These are phyloP conservation scores for Lottia gigantea DNA, from an alignment of 2,888 invertebrate genomes.

Conservation along the genomic window DNA sequence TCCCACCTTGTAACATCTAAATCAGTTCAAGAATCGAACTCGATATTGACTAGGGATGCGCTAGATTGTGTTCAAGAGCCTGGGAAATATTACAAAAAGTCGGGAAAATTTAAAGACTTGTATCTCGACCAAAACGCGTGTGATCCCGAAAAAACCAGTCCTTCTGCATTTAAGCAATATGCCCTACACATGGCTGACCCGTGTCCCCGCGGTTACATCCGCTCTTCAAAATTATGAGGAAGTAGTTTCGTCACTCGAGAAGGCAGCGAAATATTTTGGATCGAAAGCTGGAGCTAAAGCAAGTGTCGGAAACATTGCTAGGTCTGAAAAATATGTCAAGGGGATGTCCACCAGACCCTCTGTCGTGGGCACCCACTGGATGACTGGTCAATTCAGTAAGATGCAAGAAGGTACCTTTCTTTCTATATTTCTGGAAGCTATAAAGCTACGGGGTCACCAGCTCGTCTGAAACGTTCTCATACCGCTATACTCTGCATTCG, in stretches of 20 bases:
- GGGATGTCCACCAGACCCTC: too few relatives aligned
- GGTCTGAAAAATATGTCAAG: too few relatives aligned
- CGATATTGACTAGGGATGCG: neutral
- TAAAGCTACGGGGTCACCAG: too few relatives aligned
- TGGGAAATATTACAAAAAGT: neutral
- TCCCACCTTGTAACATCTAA: neutral
- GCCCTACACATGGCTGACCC: neutral
- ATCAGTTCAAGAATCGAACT: neutral
- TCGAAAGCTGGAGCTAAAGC: too few relatives aligned
- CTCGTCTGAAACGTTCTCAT: too few relatives aligned
- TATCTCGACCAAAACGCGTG: neutral
- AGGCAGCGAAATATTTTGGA: neutral
- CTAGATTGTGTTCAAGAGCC: neutral
- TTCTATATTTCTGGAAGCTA: too few relatives aligned
- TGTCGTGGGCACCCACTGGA: too few relatives aligned
- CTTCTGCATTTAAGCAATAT: neutral
- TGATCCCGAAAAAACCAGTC: neutral
- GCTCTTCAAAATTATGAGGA: neutral
- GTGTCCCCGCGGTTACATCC: neutral
- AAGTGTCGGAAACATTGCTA: neutral
- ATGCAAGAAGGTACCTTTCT: too few relatives aligned
- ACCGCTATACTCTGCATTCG: too few relatives aligned
- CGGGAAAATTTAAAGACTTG: neutral
- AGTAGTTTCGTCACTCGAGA: neutral
- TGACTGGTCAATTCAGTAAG: too few relatives aligned